Evolutionary conservation across 2,113 vertebrate species (phyloP), one percentile per base, ranked within the genome.

Genomic region (Butastur rufipennis): DNA sequence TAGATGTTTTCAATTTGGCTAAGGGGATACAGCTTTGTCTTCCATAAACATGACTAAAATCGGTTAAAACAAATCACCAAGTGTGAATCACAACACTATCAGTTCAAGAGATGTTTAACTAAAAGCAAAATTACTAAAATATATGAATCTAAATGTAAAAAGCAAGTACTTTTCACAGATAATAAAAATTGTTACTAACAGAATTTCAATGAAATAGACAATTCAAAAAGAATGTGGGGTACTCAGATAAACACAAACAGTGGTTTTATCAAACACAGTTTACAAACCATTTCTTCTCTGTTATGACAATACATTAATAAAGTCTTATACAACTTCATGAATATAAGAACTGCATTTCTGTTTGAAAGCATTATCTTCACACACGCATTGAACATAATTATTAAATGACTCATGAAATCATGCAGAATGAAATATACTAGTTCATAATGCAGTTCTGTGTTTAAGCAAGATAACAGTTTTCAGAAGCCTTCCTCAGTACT

Each of bases 221-320:
- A 93, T 70, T 78, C 20, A 87, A 67, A 95, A 95, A 77, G 15
- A 73, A 90, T 34, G 61, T 42, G 66, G 53, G 16, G 11, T 93
- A 81, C 53, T 74, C 43, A 75, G 56, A 90, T 87, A 95, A 91
- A 91, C 42, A 89, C 42, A 91, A 96, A 90, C 67, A 88, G 43
- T 32, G 32, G 25, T 74, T 84, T 97, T 90, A 95, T 89, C 36
- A 80, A 91, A 86, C 66, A 70, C 6, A 66, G 67, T 81, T 45
- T 81, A 92, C 38, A 74, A 65, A 86, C 25, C 52, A 10, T 89
- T 85, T 94, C 71, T 94, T 81, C 32, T 40, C 38, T 84, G 25
- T 88, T 84, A 84, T 56, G 75, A 85, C 55, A 70, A 84, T 70
- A 85, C 21, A 81, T 90, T 86, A 89, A 81, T 68, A 94, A 86